Evolutionary conservation across 2,113 vertebrate species (phyloP).

Genomic region (Camarhynchus parvulus): DNA sequence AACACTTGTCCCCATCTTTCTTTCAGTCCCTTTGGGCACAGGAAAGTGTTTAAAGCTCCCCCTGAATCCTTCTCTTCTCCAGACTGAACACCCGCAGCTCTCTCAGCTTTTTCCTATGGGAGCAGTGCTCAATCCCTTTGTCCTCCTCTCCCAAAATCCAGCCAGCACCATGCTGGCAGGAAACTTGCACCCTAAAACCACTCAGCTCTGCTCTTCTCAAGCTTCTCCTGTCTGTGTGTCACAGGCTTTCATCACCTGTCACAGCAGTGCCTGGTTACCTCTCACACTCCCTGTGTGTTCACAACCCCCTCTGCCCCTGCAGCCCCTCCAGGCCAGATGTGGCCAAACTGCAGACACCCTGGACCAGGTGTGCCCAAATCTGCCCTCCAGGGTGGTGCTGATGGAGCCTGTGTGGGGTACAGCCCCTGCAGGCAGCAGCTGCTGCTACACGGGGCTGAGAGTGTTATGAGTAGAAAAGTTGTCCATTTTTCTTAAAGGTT

Average conservation of each 20-base stretch:
- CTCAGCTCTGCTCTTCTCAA: not conserved
- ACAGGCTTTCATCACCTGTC: not conserved
- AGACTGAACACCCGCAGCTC: not conserved
- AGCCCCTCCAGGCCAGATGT: accelerated
- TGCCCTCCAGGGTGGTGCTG: accelerated
- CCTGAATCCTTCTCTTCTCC: not conserved
- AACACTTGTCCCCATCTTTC: not conserved
- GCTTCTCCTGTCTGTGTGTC: not conserved
- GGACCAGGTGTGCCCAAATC: not conserved
- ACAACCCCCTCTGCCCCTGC: not conserved
- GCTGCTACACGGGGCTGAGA: not conserved
- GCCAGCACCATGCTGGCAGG: not conserved
- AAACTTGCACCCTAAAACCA: not conserved
- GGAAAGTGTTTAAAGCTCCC: not conserved
- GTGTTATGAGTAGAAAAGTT: too few relatives aligned
- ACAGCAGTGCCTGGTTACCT: accelerated
- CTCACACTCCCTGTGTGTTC: not conserved
- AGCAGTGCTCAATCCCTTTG: not conserved
- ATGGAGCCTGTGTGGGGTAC: accelerated
- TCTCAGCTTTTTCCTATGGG: not conserved
- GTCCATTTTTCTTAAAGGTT: too few relatives aligned
- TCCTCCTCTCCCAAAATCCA: not conserved
- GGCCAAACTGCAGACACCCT: not conserved
- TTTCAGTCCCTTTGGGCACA: not conserved
- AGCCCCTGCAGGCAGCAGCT: accelerated